phyloP scores from a whole-genome alignment of 2,888 invertebrate genomes.

The Cephalotes varians region DNA sequence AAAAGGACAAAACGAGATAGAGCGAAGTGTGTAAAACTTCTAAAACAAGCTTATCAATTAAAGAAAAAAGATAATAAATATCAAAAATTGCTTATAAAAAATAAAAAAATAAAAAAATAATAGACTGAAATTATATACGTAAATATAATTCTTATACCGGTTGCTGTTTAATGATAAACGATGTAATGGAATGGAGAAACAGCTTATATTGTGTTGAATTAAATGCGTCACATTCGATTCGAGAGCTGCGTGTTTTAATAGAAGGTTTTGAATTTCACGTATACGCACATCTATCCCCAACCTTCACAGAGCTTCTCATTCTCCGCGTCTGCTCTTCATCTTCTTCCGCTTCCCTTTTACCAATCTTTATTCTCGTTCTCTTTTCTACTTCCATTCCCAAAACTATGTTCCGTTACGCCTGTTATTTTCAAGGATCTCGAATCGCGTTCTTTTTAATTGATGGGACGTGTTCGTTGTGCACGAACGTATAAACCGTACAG shows the following conservation, averaged over 20 bases:
- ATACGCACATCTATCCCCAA: slow-evolving; percentile 64
- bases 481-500: not conserved
- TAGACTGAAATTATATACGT: not conserved
- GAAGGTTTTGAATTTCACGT: slow-evolving; percentile 82
- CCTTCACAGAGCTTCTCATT: slow-evolving; percentile 32
- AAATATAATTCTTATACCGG: not conserved
- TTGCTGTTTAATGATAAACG: not conserved
- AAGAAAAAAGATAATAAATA: slow-evolving; percentile 3
- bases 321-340: slow-evolving; percentile 45
- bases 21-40: not conserved
- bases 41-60: not conserved
- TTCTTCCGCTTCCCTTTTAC: slow-evolving; percentile 46
- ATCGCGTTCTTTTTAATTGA: slow-evolving; percentile 41
- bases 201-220: slow-evolving; percentile 77
- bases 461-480: slow-evolving; percentile 17
- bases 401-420: slow-evolving; percentile 79
- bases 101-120: not conserved
- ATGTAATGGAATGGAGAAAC: not conserved
- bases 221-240: slow-evolving; percentile 73
- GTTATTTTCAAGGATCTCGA: slow-evolving; percentile 77
- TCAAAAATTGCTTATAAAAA: not conserved
- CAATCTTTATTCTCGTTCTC: slow-evolving; percentile 39
- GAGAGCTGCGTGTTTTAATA: slow-evolving; percentile 80
- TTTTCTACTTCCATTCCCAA: slow-evolving; percentile 66
- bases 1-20: not conserved